Evolutionary conservation across 2,797 vertebrate genomes (phyloP), one percentile per base, ranked within the genome.

Genomic region (Myripristis murdjan): DNA sequence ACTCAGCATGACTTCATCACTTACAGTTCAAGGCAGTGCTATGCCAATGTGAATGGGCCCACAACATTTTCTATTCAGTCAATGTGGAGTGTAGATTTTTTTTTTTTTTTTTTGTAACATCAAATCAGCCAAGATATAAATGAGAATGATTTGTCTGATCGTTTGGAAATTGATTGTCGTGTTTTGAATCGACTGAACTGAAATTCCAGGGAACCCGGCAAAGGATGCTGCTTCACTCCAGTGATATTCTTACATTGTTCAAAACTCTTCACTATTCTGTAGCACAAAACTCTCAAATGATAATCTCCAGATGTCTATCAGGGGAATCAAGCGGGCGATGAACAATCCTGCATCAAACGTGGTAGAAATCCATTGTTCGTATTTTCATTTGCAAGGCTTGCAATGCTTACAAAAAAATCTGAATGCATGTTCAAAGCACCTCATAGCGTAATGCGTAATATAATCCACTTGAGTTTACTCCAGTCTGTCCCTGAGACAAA

Each of bases 71-170:
- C 2, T 10, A 35, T 7, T 37, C 35, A 37, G 11, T 39, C 35
- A 39, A 3, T 81, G 54, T 80, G 62, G 69, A 52, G 48, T 58
- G 16, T n/a, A 37, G 20, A 57, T 52, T 41, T 24, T 6, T n/a
- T n/a, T n/a, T n/a, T n/a, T n/a, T n/a, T n/a, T n/a, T n/a, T n/a
- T 12, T 39, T 39, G 10, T 39, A 39, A 39, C 35, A 14, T 12
- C 33, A 35, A 6, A 35, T 35, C 41, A 11, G 4, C 16, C 41
- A 43, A 16, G 41, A 43, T 15, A 43, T 14, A 43, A 43, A 15
- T 43, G 41, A 43, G 12, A 4, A 15, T 14, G n/a, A n/a, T n/a
- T 12, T 43, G 26, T 43, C 16, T 14, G 15, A 16, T 43, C 5
- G 15, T 11, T 14, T 15, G 41, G 15, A 44, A n/a, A 44, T 18